Evolutionary conservation across 2,888 invertebrate genomes (phyloP).

Genomic region (Listrodromus nycthemerus): DNA sequence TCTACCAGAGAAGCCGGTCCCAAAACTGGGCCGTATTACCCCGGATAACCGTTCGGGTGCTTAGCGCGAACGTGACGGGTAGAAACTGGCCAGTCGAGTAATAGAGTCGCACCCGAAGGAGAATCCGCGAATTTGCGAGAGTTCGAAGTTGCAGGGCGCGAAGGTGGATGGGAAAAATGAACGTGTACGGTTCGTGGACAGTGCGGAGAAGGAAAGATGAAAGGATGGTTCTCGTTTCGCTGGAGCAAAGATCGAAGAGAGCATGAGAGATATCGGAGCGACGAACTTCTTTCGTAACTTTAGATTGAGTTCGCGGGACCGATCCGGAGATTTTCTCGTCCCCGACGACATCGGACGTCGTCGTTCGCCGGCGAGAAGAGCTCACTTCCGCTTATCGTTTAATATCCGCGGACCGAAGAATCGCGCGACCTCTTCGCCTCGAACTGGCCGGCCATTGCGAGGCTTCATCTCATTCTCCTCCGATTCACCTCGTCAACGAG

Average conservation of each 20-base stretch:
- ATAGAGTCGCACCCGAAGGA: slow-evolving; percentile 29
- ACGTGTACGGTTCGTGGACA: slow-evolving; percentile 17
- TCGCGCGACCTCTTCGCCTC: slow-evolving; percentile 67
- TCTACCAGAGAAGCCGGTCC: neutral
- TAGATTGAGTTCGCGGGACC: slow-evolving; percentile 79
- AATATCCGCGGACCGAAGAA: slow-evolving; percentile 74
- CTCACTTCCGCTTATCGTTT: slow-evolving; percentile 74
- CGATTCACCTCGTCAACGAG: slow-evolving; percentile 22
- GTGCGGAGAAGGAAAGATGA: slow-evolving; percentile 32
- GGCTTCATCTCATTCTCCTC: slow-evolving; percentile 24
- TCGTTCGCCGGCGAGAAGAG: slow-evolving; percentile 51
- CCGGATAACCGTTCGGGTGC: neutral
- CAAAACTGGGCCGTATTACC: neutral
- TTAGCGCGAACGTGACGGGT: neutral
- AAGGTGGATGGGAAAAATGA: slow-evolving; percentile 7
- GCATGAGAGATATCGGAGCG: slow-evolving; percentile 74
- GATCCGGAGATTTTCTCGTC: slow-evolving; percentile 38
- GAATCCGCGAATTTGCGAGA: slow-evolving; percentile 49
- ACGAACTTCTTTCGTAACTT: slow-evolving; percentile 77
- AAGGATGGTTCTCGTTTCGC: slow-evolving; percentile 45
- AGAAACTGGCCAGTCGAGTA: no score
- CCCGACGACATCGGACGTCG: slow-evolving; percentile 29
- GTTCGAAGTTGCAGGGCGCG: slow-evolving; percentile 21
- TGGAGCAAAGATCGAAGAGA: slow-evolving; percentile 71
- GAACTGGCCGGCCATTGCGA: slow-evolving; percentile 1